Evolutionary conservation across 2,797 vertebrate genomes (phyloP), one percentile per base, ranked within the genome.

Genomic region (Sciurus vulgaris): DNA sequence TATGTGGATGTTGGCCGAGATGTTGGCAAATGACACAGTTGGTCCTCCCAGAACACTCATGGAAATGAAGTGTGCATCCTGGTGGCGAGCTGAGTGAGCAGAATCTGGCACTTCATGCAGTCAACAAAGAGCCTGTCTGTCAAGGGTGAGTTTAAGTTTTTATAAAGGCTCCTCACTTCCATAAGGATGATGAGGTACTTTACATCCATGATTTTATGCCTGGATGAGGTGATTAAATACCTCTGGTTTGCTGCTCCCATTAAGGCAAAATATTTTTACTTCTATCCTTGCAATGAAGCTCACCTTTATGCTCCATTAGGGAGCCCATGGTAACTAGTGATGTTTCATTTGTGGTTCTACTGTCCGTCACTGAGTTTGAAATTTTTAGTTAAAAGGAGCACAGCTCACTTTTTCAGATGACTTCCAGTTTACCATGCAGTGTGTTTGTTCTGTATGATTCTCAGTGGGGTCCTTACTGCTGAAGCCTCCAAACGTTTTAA

Each of bases 191-290:
- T 54, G 54, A 63, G 84, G 51, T 22, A 11, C 94, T 96, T 94
- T 86, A 84, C 44, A 61, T 33, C 17, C 18, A 20, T 89, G 54
- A 79, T 72, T 88, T 93, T 79, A 76, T 20, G 86, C 61, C 84
- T 70, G 73, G n/a, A 95, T 67, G n/a, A 95, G 41, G 72, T 76
- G n/a, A 83, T 59, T 92, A 91, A 96, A 96, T 47, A 88, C 81
- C 28, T 73, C 51, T 78, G 51, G 49, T 78, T 77, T 69, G 73
- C 63, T 83, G n/a, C 5, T 79, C 11, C 49, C 26, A 17, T 86
- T 81, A 91, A 73, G 11, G 33, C 73, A 83, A n/a, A 86, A 82
- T 22, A 83, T 49, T 95, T 89, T 89, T 73, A 47, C 18, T 33
- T 44, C 65, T 13, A 73, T 78, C 33, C 63, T 44, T 85, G 54